A percentile compares a stretch with the other conserved stretches of the same genome.
Conservation (phyloP, 2,113 vertebrate genomes). For the Cisticola juncidis region DNA sequence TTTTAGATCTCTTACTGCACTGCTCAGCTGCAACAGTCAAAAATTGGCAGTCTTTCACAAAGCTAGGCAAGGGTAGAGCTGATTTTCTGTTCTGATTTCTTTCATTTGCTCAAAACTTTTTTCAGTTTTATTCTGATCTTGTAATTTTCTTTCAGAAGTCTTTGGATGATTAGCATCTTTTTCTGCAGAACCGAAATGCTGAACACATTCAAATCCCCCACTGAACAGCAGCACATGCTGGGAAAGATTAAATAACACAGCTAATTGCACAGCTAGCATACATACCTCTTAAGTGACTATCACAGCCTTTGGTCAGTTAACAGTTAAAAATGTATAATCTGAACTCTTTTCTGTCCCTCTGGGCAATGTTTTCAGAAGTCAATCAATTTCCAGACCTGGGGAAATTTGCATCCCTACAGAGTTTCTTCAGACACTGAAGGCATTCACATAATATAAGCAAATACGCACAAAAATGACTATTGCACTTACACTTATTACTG, state of each 20-base stretch:
- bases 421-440: constrained; percentile 31
- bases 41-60: constrained; percentile 59
- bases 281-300: constrained; percentile 45
- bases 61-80: constrained; percentile 42
- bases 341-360: constrained; percentile 26
- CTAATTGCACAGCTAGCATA: constrained; percentile 49
- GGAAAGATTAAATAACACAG: constrained; percentile 66
- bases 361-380: constrained; percentile 64
- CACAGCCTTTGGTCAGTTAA: constrained; percentile 55
- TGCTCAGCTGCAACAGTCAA: constrained; percentile 29
- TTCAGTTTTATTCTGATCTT: constrained; percentile 70
- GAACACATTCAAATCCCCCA: constrained; percentile 71
- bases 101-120: constrained; percentile 70
- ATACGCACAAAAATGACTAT: constrained; percentile 42
- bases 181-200: constrained; percentile 57
- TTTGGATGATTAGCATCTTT: constrained; percentile 68
- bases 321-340: constrained; percentile 61
- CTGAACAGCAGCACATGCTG: constrained; percentile 44
- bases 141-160: constrained; percentile 73
- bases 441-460: constrained; percentile 44
- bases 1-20: constrained; percentile 50
- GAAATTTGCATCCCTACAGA: constrained; percentile 58
- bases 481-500: constrained; percentile 45
- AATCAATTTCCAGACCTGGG: constrained; percentile 61
- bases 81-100: constrained; percentile 63